A percentile compares a stretch with the other conserved stretches of the same genome.
These are phyloP conservation scores for Phataginus tetradactyla DNA, from an alignment of 2,797 vertebrate genomes.

Conservation along the genomic window DNA sequence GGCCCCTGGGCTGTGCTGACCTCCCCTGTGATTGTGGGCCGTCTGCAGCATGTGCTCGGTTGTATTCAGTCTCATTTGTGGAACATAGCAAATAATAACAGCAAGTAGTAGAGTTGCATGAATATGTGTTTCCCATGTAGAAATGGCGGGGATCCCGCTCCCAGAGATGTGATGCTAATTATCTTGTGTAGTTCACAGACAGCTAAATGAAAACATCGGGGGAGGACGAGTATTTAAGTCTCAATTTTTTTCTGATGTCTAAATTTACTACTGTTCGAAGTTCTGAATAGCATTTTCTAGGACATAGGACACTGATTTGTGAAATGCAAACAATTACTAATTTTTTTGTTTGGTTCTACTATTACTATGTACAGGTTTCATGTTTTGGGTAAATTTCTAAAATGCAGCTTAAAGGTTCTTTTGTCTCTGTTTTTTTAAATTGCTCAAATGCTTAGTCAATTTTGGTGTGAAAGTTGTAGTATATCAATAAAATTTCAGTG, in stretches of 20 bases:
- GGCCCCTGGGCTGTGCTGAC: background rate
- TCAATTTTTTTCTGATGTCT: background rate
- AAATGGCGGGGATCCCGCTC: background rate
- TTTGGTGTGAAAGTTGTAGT: background rate
- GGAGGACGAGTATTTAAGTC: background rate
- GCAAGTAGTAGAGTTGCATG: background rate
- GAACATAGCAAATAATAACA: background rate
- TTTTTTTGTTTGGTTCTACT: background rate
- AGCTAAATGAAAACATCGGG: background rate
- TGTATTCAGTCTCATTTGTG: background rate
- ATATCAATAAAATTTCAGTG: conserved; percentile 55
- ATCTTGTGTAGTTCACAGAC: background rate
- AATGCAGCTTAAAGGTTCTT: background rate
- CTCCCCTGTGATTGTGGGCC: background rate
- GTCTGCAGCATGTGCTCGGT: rapidly evolving
- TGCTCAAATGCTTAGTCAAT: background rate
- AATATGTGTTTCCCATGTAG: rapidly evolving
- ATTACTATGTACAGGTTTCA: background rate
- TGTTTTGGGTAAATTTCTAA: background rate
- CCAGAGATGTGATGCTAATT: rapidly evolving
- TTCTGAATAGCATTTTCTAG: background rate
- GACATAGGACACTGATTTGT: background rate
- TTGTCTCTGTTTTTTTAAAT: background rate
- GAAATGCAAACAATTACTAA: background rate
- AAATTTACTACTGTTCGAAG: background rate